Percentiles rank a stretch among this genome's conserved stretches.
Evolutionary conservation across 2,113 vertebrate species (phyloP).

Genomic region (Delphinus delphis): DNA sequence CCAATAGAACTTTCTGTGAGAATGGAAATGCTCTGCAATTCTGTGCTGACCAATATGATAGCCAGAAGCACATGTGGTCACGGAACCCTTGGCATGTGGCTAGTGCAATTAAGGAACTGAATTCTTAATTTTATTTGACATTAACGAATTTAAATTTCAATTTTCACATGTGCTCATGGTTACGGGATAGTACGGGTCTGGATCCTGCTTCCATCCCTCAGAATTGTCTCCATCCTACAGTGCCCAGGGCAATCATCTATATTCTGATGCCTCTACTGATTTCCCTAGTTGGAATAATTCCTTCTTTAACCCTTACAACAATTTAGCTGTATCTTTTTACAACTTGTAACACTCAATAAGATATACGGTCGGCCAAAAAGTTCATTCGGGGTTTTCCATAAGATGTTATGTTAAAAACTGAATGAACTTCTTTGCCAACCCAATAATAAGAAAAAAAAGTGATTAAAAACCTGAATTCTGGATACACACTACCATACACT

Average conservation of each 20-base stretch:
- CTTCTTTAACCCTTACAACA: background rate
- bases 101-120: background rate
- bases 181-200: background rate
- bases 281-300: background rate
- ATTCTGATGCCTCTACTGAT: background rate
- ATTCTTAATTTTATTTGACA: background rate
- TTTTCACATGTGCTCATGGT: background rate
- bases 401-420: no score
- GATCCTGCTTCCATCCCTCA: background rate
- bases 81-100: background rate
- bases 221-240: background rate
- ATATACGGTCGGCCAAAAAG: no score
- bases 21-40: background rate
- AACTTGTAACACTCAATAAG: background rate
- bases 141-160: background rate
- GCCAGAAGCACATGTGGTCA: background rate
- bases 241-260: background rate
- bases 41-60: background rate
- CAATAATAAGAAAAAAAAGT: background rate
- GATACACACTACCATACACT: background rate
- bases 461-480: background rate
- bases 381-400: no score
- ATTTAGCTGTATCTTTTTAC: background rate
- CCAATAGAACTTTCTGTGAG: background rate
- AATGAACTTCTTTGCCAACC: no score